Evolutionary conservation across 1,140 invertebrate species (phyloP).

Genomic region (Dufourea novaeangliae): DNA sequence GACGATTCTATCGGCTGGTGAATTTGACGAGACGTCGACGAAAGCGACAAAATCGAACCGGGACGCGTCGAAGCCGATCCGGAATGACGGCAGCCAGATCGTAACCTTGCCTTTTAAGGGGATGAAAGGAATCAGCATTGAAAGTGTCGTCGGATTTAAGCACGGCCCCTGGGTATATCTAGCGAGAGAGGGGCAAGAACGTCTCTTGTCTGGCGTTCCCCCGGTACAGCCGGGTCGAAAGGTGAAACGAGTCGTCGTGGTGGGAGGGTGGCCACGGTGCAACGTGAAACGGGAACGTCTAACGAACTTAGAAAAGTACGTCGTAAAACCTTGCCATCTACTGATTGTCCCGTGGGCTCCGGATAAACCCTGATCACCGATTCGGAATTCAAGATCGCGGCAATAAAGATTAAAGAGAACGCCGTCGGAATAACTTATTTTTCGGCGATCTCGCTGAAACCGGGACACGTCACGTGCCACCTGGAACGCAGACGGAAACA

Average conservation of each 20-base stretch:
- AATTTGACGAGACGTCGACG: constrained; percentile 45
- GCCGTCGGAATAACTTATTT: constrained; percentile 29
- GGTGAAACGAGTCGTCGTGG: constrained; percentile 32
- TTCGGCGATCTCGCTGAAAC: constrained; percentile 4
- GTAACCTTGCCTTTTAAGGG: constrained; percentile 58
- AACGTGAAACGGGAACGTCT: constrained; percentile 46
- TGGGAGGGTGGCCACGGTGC: too few relatives aligned
- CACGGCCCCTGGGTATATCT: constrained; percentile 15
- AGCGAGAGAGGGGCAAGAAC: constrained; percentile 12
- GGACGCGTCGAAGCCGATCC: constrained; percentile 32
- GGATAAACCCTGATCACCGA: constrained; percentile 40
- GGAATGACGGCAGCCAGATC: constrained; percentile 42
- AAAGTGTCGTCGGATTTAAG: constrained; percentile 59
- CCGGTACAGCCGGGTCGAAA: too few relatives aligned
- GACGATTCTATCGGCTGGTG: neutral
- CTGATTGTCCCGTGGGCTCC: constrained; percentile 48
- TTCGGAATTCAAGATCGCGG: constrained; percentile 52
- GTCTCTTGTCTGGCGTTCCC: constrained; percentile 7
- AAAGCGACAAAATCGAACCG: constrained; percentile 36
- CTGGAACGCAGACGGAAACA: neutral
- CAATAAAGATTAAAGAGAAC: constrained; percentile 44
- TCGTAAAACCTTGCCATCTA: constrained; percentile 56
- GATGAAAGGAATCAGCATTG: constrained; percentile 63
- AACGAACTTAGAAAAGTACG: constrained; percentile 61
- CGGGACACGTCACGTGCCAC: constrained; percentile 21